A percentile compares a stretch with the other conserved stretches of the same genome.
These are phyloP conservation scores for Lasioglossum lativentre DNA, from an alignment of 2,888 invertebrate species.

Conservation along the genomic window DNA sequence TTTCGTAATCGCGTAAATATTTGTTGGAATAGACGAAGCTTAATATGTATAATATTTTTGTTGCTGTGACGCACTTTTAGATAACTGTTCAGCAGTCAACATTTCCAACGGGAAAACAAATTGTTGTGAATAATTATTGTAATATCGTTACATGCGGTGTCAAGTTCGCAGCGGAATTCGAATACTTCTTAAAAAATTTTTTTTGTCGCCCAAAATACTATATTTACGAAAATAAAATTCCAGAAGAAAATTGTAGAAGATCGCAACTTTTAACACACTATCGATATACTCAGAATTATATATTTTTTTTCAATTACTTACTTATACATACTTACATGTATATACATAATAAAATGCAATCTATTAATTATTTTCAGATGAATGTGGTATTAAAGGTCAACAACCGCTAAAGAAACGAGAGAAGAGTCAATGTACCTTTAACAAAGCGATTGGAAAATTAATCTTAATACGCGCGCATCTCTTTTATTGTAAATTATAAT, in stretches of 20 bases:
- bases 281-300: conserved; percentile 13
- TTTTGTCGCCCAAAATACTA: conserved; percentile 50
- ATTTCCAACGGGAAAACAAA: not conserved
- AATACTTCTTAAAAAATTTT: conserved; percentile 6
- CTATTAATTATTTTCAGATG: conserved; percentile 44
- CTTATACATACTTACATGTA: not conserved
- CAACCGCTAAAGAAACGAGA: conserved; percentile 21
- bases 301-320: not conserved
- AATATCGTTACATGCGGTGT: not conserved
- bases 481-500: conserved; percentile 29
- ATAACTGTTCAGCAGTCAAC: not conserved
- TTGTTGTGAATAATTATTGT: not conserved
- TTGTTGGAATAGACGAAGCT: conserved; percentile 2
- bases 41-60: not conserved
- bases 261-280: conserved; percentile 16
- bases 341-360: not conserved
- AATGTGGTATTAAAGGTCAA: conserved; percentile 24
- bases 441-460: conserved; percentile 13
- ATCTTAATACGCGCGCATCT: not conserved
- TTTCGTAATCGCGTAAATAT: conserved; percentile 23
- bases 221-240: conserved; percentile 61
- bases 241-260: conserved; percentile 32
- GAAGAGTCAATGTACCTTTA: conserved; percentile 17
- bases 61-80: conserved; percentile 18
- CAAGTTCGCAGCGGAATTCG: conserved; percentile 14